These are phyloP conservation scores for Salvelinus sp. DNA, from an alignment of 2,113 vertebrate genomes.

Conservation along the genomic window DNA sequence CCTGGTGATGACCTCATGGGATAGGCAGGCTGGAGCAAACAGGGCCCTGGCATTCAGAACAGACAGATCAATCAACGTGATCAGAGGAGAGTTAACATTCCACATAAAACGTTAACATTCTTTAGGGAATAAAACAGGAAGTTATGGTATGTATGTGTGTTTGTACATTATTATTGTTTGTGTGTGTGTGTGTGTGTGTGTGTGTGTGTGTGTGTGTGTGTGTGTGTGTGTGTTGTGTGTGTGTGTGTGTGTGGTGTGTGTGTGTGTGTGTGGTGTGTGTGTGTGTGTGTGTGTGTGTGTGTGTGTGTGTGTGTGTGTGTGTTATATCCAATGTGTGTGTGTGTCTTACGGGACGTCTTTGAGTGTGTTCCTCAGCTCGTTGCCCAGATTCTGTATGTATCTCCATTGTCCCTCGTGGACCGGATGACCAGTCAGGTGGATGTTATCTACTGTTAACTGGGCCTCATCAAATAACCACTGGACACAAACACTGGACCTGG, in stretches of 20 bases:
- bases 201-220: too few species aligned
- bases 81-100: background rate
- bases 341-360: constrained; percentile 84
- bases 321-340: background rate
- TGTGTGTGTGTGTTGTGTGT: too few species aligned
- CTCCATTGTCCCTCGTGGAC: constrained; percentile 92
- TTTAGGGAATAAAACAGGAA: too few species aligned
- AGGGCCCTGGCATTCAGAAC: constrained; percentile 78
- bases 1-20: constrained; percentile 91
- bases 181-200: too few species aligned
- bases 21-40: constrained; percentile 92
- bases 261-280: too few species aligned
- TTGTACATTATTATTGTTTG: background rate
- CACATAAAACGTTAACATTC: too few species aligned
- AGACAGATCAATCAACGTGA: background rate
- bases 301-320: background rate
- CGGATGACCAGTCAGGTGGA: constrained; percentile 88
- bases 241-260: too few species aligned
- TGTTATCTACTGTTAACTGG: constrained; percentile 89
- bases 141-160: constrained; percentile 1
- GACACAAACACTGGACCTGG: constrained; percentile 89
- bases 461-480: constrained; percentile 97
- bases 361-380: constrained; percentile 87
- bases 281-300: too few species aligned
- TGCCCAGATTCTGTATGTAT: constrained; percentile 90